Conservation (phyloP, 2,797 vertebrate genomes). For the Urophycis tenuis region DNA sequence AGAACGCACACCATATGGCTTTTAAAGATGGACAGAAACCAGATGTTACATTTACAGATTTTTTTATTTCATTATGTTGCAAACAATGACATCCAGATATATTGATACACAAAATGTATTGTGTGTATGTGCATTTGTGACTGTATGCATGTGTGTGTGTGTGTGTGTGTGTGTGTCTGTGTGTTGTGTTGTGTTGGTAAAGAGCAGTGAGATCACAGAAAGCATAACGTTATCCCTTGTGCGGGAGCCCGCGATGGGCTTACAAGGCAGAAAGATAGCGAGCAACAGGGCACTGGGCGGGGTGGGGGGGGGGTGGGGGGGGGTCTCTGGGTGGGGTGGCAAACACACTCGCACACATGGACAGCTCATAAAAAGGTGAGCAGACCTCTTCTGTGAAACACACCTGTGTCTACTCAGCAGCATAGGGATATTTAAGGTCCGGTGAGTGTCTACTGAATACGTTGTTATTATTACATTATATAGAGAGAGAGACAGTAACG, state of each 20-base stretch:
- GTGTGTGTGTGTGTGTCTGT: constrained; percentile 39
- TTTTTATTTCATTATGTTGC: constrained; percentile 70
- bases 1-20: not conserved
- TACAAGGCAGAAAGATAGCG: constrained; percentile 70
- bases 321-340: constrained; percentile 48
- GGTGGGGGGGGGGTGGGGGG: constrained; percentile 46
- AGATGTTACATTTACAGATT: constrained; percentile 48
- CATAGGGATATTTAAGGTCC: constrained; percentile 64
- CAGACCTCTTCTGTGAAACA: constrained; percentile 48
- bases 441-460: constrained; percentile 60
- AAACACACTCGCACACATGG: constrained; percentile 2
- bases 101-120: constrained; percentile 77
- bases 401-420: constrained; percentile 55
- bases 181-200: constrained; percentile 63
- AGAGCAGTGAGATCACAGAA: constrained; percentile 74
- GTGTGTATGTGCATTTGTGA: constrained; percentile 55
- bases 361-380: constrained; percentile 48
- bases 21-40: constrained; percentile 66
- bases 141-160: constrained; percentile 66
- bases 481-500: constrained; percentile 30
- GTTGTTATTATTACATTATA: constrained; percentile 56
- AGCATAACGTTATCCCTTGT: constrained; percentile 67
- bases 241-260: constrained; percentile 63
- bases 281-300: constrained; percentile 62
- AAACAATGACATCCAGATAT: constrained; percentile 83